Conservation (phyloP, 2,797 vertebrate species). For the Pteronotus mesoamericanus region DNA sequence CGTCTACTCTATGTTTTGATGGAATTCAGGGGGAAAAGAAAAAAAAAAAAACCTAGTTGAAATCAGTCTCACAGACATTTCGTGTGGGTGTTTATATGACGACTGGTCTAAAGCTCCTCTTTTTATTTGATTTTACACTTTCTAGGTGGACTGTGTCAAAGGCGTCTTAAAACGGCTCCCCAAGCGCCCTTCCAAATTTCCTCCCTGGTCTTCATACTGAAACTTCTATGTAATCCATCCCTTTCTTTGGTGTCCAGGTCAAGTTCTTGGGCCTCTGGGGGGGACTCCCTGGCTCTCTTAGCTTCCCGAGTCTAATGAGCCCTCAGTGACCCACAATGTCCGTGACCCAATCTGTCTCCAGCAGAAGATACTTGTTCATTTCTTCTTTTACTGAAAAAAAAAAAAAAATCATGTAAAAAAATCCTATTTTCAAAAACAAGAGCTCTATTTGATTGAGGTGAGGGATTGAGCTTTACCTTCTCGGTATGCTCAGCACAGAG, state of each 20-base stretch:
- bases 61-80: background rate
- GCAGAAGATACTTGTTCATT: background rate
- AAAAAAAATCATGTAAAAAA: background rate
- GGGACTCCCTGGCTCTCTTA: background rate
- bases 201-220: background rate
- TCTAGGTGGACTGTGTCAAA: background rate
- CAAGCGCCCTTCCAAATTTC: background rate
- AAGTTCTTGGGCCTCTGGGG: background rate
- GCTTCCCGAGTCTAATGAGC: background rate
- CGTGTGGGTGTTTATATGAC: background rate
- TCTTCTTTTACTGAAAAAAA: too few species aligned
- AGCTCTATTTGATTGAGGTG: background rate
- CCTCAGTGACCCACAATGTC: too few species aligned
- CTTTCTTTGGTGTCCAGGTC: background rate
- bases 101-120: background rate
- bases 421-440: background rate
- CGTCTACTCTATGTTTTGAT: background rate
- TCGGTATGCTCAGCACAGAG: background rate
- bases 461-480: background rate
- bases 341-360: background rate
- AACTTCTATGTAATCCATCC: background rate
- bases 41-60: background rate
- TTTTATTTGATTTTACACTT: background rate
- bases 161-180: background rate
- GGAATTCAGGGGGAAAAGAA: background rate